Evolutionary conservation across 1,140 invertebrate genomes (phyloP), one percentile per base, ranked within the genome.

Genomic region (Dendroctonus valens): DNA sequence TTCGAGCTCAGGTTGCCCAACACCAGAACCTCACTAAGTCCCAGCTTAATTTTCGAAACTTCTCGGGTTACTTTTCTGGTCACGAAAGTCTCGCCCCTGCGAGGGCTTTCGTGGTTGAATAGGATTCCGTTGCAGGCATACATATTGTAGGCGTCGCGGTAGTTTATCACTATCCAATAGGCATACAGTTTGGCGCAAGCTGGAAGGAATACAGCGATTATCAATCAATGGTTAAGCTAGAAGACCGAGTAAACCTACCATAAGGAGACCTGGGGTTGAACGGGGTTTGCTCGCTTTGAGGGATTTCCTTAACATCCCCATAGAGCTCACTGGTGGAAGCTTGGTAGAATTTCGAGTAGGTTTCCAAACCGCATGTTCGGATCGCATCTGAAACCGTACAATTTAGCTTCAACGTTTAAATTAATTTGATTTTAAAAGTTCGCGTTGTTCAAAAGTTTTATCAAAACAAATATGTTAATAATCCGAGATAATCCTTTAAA

Each of bases 221-320:
- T 26, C 15, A 44, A 51, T 11, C 7, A 11, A 55, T 26, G 26
- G 26, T 26, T 26, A 1, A 26, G 26, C 26, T 26, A 26, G 26
- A 26, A 26, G 26, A 26, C 26, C 26, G 26, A 26, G 26, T 3
- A 26, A 26, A 74, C 77, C 79, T 84, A 98, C 97, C 98, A 85
- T 99, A 99, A 8, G 98, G 98, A n/a, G 97, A 99, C 75, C 97
- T 83, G 6, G 98, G 98, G 83, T 99, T 99, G 80, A 99, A 99
- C 5, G 97, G 97, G 5, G 98, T 99, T 46, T 91, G 96, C 81
- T 99, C 98, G 76, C 86, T 97, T 78, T 99, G 98, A 4, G 98
- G 97, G 53, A 93, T 91, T 82, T 99, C 94, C 52, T 90, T 87
- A 2, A 97, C 96, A 82, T 96, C 96, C n/a, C 97, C 97, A 79